phyloP scores from a whole-genome alignment of 2,113 vertebrate species.

The Peromyscus leucopus region DNA sequence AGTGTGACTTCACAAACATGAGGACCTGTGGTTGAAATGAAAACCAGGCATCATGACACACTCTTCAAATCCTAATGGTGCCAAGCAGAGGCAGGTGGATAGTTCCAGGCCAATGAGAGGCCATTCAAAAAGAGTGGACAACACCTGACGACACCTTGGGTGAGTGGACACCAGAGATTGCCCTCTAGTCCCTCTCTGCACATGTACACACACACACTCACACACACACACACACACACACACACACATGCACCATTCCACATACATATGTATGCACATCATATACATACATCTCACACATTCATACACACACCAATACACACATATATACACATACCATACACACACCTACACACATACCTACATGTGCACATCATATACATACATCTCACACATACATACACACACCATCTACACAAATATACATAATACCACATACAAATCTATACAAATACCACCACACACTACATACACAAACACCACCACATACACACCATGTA shows the following conservation, averaged over 20 bases:
- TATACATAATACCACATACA: neutral
- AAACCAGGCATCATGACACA: neutral
- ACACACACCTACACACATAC: neutral
- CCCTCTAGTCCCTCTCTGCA: neutral
- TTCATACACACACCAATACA: neutral
- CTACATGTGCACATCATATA: neutral
- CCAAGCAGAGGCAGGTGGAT: neutral
- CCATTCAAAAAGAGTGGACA: no score
- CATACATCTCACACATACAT: neutral
- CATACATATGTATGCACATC: neutral
- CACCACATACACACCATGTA: neutral
- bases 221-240: no score
- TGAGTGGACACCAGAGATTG: neutral
- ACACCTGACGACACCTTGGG: neutral
- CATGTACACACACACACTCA: neutral
- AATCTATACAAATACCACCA: neutral
- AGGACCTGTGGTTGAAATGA: neutral
- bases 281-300: neutral
- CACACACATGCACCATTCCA: neutral
- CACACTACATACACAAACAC: neutral
- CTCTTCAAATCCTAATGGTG: neutral
- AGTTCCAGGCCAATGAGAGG: neutral
- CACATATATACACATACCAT: neutral
- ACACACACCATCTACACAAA: neutral
- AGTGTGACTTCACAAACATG: neutral